Evolutionary conservation across 2,888 invertebrate species (phyloP).

Genomic region (Ctena decussata): DNA sequence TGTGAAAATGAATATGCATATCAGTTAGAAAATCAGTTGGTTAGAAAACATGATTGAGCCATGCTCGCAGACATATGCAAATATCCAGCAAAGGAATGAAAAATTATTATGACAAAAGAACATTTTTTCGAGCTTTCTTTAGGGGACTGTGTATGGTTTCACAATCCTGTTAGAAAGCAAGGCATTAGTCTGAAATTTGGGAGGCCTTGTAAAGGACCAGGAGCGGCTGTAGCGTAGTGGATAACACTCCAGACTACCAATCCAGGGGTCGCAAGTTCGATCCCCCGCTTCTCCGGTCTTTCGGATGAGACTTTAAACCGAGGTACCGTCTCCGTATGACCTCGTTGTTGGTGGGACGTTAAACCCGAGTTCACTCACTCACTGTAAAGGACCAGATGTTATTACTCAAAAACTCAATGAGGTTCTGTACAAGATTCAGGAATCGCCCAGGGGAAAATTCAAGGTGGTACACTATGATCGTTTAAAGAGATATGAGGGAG

Average conservation of each 20-base stretch:
- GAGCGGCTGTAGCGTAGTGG: no score
- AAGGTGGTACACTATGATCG: constrained; percentile 39
- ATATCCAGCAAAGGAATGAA: constrained; percentile 21
- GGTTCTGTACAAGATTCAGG: constrained; percentile 33
- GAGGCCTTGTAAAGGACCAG: constrained; percentile 16
- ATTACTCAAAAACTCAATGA: constrained; percentile 37
- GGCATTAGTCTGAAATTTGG: constrained; percentile 38
- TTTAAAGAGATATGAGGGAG: no score
- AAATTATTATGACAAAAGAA: constrained; percentile 15
- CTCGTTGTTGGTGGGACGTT: no score
- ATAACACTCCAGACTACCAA: no score
- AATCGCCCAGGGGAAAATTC: not conserved
- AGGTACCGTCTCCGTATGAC: no score
- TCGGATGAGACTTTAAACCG: no score
- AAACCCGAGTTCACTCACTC: no score
- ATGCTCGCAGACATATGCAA: constrained; percentile 18
- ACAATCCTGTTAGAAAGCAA: constrained; percentile 17
- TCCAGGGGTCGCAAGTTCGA: no score
- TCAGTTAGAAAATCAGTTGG: constrained; percentile 15
- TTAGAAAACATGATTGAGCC: not conserved
- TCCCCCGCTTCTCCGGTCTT: no score
- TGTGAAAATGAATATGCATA: not conserved
- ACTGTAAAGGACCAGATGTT: no score
- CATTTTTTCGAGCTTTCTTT: constrained; percentile 6
- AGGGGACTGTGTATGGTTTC: constrained; percentile 31